Percentiles rank a stretch among this genome's conserved stretches.
Conservation (phyloP, 2,797 vertebrate genomes). For the Xenopus petersii region DNA sequence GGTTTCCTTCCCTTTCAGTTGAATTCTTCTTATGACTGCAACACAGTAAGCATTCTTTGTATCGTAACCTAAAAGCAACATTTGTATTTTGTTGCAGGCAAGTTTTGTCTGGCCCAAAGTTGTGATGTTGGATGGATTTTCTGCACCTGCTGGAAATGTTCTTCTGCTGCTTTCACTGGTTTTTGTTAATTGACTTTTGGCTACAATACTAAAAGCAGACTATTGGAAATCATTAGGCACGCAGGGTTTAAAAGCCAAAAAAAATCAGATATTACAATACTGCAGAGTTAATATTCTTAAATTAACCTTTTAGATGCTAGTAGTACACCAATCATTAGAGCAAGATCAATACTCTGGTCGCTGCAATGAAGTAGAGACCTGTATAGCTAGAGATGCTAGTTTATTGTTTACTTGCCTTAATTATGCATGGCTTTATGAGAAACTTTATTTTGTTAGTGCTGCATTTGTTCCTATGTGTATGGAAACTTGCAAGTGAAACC, state of each 20-base stretch:
- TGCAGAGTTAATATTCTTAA: conserved; percentile 73
- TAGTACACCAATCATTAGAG: conserved; percentile 64
- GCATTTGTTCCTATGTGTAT: not conserved
- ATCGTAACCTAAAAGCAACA: not conserved
- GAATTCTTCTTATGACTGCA: not conserved
- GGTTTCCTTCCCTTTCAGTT: no score
- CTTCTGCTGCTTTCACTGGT: conserved; percentile 40
- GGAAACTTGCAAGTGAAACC: no score
- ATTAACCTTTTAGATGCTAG: conserved; percentile 72
- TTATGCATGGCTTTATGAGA: conserved; percentile 13
- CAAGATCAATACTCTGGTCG: conserved; percentile 57
- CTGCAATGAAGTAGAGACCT: conserved; percentile 33
- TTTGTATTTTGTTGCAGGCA: conserved; percentile 4
- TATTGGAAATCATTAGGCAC: conserved; percentile 72
- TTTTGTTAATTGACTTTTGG: conserved; percentile 59
- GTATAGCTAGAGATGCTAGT: not conserved
- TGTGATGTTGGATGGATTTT: conserved; percentile 37
- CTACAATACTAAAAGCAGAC: conserved; percentile 57
- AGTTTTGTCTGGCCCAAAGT: conserved; percentile 22
- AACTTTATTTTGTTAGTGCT: conserved; percentile 1
- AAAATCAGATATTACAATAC: conserved; percentile 72
- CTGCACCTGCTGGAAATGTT: conserved; percentile 44
- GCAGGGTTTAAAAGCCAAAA: conserved; percentile 68
- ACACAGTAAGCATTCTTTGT: not conserved
- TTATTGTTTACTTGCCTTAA: conserved; percentile 14